Evolutionary conservation across 2,888 invertebrate genomes (phyloP).

Genomic region (Dicroscelio sp.): DNA sequence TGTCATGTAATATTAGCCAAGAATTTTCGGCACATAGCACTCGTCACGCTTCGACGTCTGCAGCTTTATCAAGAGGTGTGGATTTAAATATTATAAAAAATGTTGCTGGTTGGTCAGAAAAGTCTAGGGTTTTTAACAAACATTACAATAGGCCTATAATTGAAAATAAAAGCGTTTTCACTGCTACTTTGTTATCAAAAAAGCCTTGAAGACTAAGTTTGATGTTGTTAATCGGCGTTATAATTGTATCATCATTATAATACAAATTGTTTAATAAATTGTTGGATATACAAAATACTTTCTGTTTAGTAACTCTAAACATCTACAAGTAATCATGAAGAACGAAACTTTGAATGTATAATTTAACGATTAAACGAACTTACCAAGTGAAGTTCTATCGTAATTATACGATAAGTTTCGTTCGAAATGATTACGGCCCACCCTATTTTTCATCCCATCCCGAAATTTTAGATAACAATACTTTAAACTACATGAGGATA

Average conservation of each 20-base stretch:
- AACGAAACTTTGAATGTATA: not conserved
- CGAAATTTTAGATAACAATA: no score
- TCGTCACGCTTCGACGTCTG: conserved; percentile 49
- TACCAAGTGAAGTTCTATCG: no score
- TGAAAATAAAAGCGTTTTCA: not conserved
- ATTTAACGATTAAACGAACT: no score
- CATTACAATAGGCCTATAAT: conserved; percentile 46
- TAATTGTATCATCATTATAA: no score
- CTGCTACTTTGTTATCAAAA: not conserved
- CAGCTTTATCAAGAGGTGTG: conserved; percentile 27
- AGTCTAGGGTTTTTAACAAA: conserved; percentile 29
- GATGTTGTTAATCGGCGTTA: no score
- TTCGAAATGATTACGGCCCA: conserved; percentile 16
- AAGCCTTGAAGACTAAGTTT: not conserved
- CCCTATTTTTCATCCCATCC: no score
- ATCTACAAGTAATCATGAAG: conserved; percentile 27
- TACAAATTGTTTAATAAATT: no score
- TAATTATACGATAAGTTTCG: conserved; percentile 15
- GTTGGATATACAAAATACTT: not conserved
- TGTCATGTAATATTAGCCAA: conserved; percentile 50
- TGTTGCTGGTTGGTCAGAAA: conserved; percentile 9
- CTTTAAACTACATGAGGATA: no score
- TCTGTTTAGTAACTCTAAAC: conserved; percentile 26
- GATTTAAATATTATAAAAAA: conserved; percentile 38
- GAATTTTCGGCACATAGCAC: no score